Conservation (phyloP, 2,888 invertebrate genomes). For the Tetanocera ferruginea region DNA sequence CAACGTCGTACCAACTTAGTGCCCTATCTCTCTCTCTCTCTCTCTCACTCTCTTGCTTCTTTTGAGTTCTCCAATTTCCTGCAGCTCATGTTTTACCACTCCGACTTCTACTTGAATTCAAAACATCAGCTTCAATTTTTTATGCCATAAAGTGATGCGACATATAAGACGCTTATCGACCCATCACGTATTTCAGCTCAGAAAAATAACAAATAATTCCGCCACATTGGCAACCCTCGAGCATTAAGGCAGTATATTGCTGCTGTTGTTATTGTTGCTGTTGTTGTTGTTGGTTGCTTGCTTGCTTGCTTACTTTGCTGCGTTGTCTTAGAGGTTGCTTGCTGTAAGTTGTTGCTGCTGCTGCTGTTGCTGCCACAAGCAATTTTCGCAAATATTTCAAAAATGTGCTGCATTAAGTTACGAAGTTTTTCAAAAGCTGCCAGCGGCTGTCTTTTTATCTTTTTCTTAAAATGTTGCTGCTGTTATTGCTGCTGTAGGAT, state of each 20-base stretch:
- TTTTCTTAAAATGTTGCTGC: neutral
- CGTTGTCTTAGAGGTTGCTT: neutral
- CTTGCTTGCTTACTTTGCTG: constrained; percentile 3
- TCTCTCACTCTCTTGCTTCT: neutral
- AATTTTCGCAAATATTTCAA: constrained; percentile 46
- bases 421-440: constrained; percentile 22
- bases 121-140: constrained; percentile 42
- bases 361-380: constrained; percentile 42
- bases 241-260: neutral
- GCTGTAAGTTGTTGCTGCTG: neutral
- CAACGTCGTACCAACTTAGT: too few species aligned
- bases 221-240: constrained; percentile 26
- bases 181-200: constrained; percentile 19
- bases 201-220: constrained; percentile 6
- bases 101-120: neutral
- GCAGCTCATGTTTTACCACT: neutral
- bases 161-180: constrained; percentile 44
- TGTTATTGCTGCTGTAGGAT: neutral
- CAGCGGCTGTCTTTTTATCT: neutral
- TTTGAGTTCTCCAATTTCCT: neutral
- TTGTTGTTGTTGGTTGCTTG: neutral
- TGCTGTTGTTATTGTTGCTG: constrained; percentile 9
- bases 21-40: neutral
- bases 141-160: constrained; percentile 46
- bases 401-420: constrained; percentile 43